Conservation (phyloP, 53 echinoderm and acorn worm genomes). For the Henricia sp. region DNA sequence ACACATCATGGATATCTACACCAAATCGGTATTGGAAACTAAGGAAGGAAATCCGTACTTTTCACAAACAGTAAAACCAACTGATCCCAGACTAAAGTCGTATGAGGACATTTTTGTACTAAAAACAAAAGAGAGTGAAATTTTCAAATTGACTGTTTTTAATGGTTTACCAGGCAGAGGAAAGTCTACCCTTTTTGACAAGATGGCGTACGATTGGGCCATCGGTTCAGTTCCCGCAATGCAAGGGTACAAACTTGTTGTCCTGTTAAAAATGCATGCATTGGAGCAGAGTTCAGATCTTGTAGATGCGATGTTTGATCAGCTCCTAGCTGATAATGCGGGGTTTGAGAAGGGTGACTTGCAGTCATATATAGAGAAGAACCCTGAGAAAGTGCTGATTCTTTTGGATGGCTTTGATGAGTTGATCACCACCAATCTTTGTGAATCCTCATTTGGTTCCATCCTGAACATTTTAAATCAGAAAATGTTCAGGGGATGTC, state of each 20-base stretch:
- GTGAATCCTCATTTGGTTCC: not conserved
- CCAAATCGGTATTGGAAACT: not conserved
- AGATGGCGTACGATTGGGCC: conserved; percentile 2
- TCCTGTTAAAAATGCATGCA: conserved; percentile 22
- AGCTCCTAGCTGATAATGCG: conserved; percentile 16
- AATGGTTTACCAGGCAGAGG: not conserved
- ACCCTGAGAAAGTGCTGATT: conserved; percentile 14
- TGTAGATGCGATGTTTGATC: conserved; percentile 21
- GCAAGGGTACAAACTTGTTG: conserved; percentile 25
- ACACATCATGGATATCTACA: not conserved
- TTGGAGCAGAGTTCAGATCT: conserved; percentile 3
- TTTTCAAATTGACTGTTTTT: not conserved
- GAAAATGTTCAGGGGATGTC: not conserved
- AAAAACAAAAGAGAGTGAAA: not conserved
- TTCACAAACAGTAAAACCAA: too few species aligned
- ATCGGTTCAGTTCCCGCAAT: not conserved
- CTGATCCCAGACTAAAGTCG: too few species aligned
- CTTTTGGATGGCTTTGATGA: conserved; percentile 47
- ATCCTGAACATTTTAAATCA: conserved; percentile 18
- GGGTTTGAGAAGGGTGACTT: not conserved
- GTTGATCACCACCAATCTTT: not conserved
- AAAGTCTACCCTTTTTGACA: not conserved
- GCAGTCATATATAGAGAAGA: not conserved
- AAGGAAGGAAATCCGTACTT: not conserved
- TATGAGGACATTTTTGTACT: not conserved